phyloP scores from a whole-genome alignment of 2,797 vertebrate species.

The Poecile montanus region DNA sequence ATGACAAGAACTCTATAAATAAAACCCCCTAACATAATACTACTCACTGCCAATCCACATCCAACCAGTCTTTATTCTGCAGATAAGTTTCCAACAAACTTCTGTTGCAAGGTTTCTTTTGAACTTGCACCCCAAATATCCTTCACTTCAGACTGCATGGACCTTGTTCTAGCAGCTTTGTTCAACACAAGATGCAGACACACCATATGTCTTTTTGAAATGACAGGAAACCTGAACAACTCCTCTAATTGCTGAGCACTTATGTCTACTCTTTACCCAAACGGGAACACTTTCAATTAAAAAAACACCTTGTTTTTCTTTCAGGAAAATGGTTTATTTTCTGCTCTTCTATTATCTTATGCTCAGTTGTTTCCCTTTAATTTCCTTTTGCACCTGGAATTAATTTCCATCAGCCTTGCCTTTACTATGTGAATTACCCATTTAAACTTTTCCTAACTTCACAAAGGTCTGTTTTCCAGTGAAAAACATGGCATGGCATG shows the following conservation, averaged over 20 bases:
- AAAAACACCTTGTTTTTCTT: slow-evolving; percentile 10
- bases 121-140: neutral
- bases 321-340: slow-evolving; percentile 12
- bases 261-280: neutral
- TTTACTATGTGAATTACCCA: slow-evolving; percentile 11
- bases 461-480: neutral
- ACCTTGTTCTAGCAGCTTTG: neutral
- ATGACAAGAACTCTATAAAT: neutral
- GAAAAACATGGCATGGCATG: neutral
- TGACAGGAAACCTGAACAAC: neutral
- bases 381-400: slow-evolving; percentile 54
- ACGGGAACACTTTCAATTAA: slow-evolving; percentile 17
- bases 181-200: neutral
- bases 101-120: neutral
- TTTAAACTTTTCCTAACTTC: slow-evolving; percentile 42
- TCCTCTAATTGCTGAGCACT: neutral
- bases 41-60: neutral
- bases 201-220: neutral
- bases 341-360: slow-evolving; percentile 26
- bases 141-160: neutral
- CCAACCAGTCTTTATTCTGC: neutral
- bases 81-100: neutral
- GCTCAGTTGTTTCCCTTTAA: slow-evolving; percentile 31
- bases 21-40: neutral
- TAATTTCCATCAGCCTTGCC: slow-evolving; percentile 26